Percentiles rank a stretch among this genome's conserved stretches.
phyloP scores from a whole-genome alignment of 1,140 invertebrate genomes.

The Condylostylus longicornis region DNA sequence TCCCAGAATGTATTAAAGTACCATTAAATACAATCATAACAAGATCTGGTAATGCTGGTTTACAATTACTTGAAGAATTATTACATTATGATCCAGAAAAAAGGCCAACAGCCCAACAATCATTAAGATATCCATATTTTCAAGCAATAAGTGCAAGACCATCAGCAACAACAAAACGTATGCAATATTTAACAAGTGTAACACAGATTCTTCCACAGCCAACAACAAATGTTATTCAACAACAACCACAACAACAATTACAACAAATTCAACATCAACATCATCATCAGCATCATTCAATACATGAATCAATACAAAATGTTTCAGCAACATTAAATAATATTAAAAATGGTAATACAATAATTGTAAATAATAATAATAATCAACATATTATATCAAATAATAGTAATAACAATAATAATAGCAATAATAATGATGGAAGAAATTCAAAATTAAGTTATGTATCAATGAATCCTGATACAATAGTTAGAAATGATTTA shows the following conservation, averaged over 20 bases:
- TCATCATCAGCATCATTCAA: constrained; percentile 3
- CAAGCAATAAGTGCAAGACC: constrained; percentile 41
- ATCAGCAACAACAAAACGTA: constrained; percentile 26
- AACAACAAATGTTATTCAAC: constrained; percentile 8
- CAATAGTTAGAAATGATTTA: too few species aligned
- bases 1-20: constrained; percentile 72
- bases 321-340: too few species aligned
- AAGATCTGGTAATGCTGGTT: constrained; percentile 66
- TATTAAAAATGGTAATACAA: constrained; percentile 3
- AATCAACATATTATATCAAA: too few species aligned
- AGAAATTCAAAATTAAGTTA: constrained; percentile 10
- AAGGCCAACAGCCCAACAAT: constrained; percentile 78
- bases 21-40: constrained; percentile 68
- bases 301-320: too few species aligned
- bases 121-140: constrained; percentile 70
- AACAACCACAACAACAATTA: constrained; percentile 4
- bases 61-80: constrained; percentile 75
- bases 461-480: constrained; percentile 5
- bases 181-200: constrained; percentile 34
- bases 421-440: constrained; percentile 5
- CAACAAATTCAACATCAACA: constrained; percentile 4
- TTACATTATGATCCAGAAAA: constrained; percentile 85
- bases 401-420: too few species aligned
- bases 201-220: constrained; percentile 20
- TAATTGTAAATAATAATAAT: too few species aligned